phyloP scores from a whole-genome alignment of 2,888 invertebrate species.

The Dryocosmus kuriphilus region DNA sequence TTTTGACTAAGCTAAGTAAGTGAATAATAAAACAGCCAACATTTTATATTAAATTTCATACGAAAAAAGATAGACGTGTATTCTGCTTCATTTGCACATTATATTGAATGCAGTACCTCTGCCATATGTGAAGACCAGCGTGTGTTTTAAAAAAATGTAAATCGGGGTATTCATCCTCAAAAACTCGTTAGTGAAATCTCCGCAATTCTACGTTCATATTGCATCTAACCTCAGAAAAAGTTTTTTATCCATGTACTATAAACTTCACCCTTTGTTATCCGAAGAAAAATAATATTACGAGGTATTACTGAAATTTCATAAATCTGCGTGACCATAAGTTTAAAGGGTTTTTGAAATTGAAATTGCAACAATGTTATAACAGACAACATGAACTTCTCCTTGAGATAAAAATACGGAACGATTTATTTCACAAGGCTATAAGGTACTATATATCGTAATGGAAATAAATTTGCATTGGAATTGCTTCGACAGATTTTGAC shows the following conservation, averaged over 20 bases:
- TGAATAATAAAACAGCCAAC: too few species aligned
- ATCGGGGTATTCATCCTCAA: constrained; percentile 28
- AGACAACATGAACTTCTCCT: too few species aligned
- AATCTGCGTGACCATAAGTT: background rate
- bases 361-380: too few species aligned
- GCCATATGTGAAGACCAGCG: background rate
- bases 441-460: too few species aligned
- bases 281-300: background rate
- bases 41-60: too few species aligned
- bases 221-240: background rate
- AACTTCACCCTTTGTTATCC: constrained; percentile 7
- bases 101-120: constrained; percentile 20
- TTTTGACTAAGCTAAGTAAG: too few species aligned
- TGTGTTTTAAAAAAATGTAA: constrained; percentile 15
- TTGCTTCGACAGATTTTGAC: too few species aligned
- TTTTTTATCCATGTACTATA: background rate
- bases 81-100: constrained; percentile 24
- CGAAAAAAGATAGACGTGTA: too few species aligned
- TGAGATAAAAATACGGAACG: too few species aligned
- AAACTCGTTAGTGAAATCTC: constrained; percentile 22
- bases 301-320: background rate
- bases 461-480: too few species aligned
- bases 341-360: background rate
- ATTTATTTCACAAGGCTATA: too few species aligned
- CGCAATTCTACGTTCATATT: background rate